Evolutionary conservation across 2,113 vertebrate species (phyloP).

Genomic region (Sminthopsis crassicaudata): DNA sequence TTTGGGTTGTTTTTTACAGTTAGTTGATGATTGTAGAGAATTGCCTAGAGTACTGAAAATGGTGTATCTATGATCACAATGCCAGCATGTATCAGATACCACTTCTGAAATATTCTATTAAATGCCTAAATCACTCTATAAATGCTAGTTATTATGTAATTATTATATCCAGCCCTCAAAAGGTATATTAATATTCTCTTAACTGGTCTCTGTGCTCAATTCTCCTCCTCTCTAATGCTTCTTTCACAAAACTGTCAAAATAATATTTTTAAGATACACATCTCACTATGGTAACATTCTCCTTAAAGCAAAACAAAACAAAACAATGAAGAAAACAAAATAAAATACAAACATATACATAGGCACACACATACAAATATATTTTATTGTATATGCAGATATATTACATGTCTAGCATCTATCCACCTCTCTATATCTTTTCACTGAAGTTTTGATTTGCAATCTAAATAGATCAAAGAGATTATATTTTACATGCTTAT

Average conservation of each 20-base stretch:
- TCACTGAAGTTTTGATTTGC: conserved; percentile 49
- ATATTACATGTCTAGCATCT: not conserved
- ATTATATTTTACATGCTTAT: not conserved
- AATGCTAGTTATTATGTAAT: not conserved
- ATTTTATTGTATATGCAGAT: not conserved
- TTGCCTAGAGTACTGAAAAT: not conserved
- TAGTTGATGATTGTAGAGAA: not conserved
- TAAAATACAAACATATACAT: too few relatives aligned
- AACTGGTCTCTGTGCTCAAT: not conserved
- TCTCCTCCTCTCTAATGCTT: not conserved
- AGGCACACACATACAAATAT: not conserved
- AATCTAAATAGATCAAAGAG: conserved; percentile 18
- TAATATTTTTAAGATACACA: not conserved
- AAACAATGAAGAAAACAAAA: not conserved
- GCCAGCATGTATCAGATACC: not conserved
- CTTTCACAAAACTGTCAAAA: not conserved
- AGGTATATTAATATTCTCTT: not conserved
- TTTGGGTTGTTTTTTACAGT: not conserved
- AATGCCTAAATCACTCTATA: not conserved
- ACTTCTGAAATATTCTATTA: not conserved
- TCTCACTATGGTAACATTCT: not conserved
- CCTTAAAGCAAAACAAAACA: not conserved
- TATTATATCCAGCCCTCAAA: not conserved
- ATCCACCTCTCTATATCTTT: not conserved
- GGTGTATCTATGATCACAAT: not conserved